phyloP scores from a whole-genome alignment of 1,140 invertebrate genomes.

The Bombus difficillimus region DNA sequence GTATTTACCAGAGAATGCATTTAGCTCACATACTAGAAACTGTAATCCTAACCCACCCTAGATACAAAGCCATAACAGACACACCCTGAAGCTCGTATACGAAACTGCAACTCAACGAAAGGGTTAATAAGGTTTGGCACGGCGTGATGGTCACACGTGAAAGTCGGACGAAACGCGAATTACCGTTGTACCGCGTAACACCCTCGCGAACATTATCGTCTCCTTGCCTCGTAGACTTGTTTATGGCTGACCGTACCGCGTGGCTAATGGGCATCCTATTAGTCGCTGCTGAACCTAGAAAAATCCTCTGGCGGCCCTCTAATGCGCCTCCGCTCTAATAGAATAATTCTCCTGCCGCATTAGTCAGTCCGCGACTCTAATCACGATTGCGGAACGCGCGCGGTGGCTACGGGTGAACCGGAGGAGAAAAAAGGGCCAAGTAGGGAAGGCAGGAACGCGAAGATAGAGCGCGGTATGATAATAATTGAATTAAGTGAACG shows the following conservation, averaged over 20 bases:
- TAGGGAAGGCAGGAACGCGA: background rate
- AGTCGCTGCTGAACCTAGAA: slow-evolving; percentile 59
- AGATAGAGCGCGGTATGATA: slow-evolving; percentile 49
- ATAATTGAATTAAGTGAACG: slow-evolving; percentile 69
- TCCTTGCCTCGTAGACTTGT: slow-evolving; percentile 52
- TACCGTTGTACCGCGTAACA: slow-evolving; percentile 52
- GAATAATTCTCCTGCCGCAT: slow-evolving; percentile 66
- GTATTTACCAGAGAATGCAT: background rate
- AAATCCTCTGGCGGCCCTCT: slow-evolving; percentile 52
- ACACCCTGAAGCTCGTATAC: too few species aligned
- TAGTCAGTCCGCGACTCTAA: slow-evolving; percentile 65
- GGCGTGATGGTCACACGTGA: background rate
- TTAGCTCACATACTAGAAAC: background rate
- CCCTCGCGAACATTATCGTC: slow-evolving; percentile 53
- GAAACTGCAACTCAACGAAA: background rate
- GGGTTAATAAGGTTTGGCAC: slow-evolving; percentile 7
- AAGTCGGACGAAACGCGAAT: slow-evolving; percentile 53
- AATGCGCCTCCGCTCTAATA: slow-evolving; percentile 66
- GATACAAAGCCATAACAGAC: background rate
- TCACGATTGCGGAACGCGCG: slow-evolving; percentile 64
- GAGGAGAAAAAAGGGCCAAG: background rate
- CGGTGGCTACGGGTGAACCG: background rate
- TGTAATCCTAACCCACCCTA: background rate
- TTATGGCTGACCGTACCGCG: slow-evolving; percentile 53
- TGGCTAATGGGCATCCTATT: slow-evolving; percentile 64